Base-by-base conservation (phyloP, 2,113 vertebrate species). In the Cacatua alba region DNA sequence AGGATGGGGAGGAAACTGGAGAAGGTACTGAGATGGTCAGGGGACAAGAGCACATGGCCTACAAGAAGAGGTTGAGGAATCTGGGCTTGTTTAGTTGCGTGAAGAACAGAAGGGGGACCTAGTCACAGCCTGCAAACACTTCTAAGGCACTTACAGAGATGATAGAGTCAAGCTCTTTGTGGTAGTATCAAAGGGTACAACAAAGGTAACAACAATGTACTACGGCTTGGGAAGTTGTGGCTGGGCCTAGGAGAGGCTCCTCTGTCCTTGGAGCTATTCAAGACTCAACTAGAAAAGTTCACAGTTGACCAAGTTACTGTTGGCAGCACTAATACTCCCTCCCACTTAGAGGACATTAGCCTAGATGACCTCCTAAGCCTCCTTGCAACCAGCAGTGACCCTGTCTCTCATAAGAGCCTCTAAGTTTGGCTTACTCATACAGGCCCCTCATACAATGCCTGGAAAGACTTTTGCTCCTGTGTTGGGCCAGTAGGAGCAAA, bases 121-220 rank as follows among this genome's bases (percentile, higher is more conserved):
- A 71, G 9, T 10, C 1, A 2, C n/a, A 88, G 37, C 18, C 71
- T 37, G 25, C 37, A 41, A 35, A 33, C 53, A 64, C 35, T 65
- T 65, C 28, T 57, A 62, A 39, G 7, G n/a, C 57, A 71, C 43
- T 53, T 64, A 74, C 9, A 86, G 43, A 86, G 31, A 68, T 17
- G 33, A 82, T 20, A 17, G 44, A 52, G 24, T 31, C 25, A 49
- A 82, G 21, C 5, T 51, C 13, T 76, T 71, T 9, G 9, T 17
- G 16, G 23, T 31, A n/a, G 44, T 31, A 43, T 21, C 65, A 65
- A 31, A 43, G 20, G 17, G 23, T n/a, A 60, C 60, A 90, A 33
- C 16, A 65, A 53, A 70, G 20, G 35, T 46, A 85, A 67, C 0
- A 0, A 23, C 3, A 70, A 39, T 6, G 7, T 29, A 65, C 17